Evolutionary conservation across 2,113 vertebrate genomes (phyloP), one percentile per base, ranked within the genome.

Genomic region (Gallinago media): DNA sequence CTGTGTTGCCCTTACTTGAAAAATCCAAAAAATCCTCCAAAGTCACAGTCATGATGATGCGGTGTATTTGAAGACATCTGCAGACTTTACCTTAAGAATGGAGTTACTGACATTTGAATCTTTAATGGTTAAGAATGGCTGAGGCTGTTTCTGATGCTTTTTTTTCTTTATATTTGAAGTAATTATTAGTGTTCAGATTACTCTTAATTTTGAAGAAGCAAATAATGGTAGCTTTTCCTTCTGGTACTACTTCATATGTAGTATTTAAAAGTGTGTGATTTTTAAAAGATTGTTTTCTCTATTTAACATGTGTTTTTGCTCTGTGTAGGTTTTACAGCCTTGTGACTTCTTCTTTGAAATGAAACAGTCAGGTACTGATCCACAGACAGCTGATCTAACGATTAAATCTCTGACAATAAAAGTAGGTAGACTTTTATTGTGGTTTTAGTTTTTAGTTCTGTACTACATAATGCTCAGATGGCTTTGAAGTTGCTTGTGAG

Each of bases 341-440:
- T 99, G 99, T 96, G 98, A 99, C 95, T 98, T 99, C 50, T 99
- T 99, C 96, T 99, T 98, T 96, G 97, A 98, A 73, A 98, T 98
- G 94, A 95, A 91, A 44, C 98, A 99, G 94, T 89, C 90, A 4
- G 81, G 98, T 84, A 85, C 80, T 56, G 88, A 97, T 79, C 98
- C 99, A 66, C 99, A 99, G 96, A 89, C 88, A n/a, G 98, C 99
- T 95, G 98, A 99, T 88, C 95, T 99, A 49, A 98, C 95, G 34
- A 98, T 99, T 91, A 99, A 98, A 82, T 98, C 98, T 34, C 97
- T 99, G 76, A 99, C 98, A 44, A 82, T 99, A 62, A 99, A 99
- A 98, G 99, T 98, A 98, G 68, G 96, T 96, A 83, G 40, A 96
- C 67, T 31, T 65, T 8, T 40, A 49, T 21, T 40, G 4, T 63